Conservation (phyloP, 1,140 invertebrate species). For the Magallana gigas region DNA sequence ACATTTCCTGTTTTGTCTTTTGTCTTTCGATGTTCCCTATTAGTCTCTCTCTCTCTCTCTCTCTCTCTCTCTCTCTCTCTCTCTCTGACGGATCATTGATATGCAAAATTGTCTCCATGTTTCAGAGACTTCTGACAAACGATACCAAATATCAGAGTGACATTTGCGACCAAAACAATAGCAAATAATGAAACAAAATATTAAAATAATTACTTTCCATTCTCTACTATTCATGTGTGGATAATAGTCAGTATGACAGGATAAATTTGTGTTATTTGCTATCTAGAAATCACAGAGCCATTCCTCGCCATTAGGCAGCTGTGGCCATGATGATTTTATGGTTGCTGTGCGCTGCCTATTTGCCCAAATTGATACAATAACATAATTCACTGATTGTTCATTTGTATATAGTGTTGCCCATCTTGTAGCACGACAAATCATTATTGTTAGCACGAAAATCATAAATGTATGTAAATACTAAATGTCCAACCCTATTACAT, state of each 20-base stretch:
- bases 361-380: conserved; percentile 1
- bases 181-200: conserved; percentile 26
- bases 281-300: conserved; percentile 31
- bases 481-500: not conserved
- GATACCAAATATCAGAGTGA: conserved; percentile 9
- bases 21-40: not conserved
- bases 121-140: not conserved
- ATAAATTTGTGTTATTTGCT: conserved; percentile 32
- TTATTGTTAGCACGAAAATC: not conserved
- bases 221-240: conserved; percentile 21
- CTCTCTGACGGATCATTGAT: not conserved
- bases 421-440: conserved; percentile 29
- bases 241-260: not conserved
- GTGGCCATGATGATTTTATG: not conserved
- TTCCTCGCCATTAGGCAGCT: conserved; percentile 25
- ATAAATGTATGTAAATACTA: conserved; percentile 24
- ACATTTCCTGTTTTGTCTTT: conserved; percentile 2
- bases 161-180: conserved; percentile 31
- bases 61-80: conserved; percentile 14
- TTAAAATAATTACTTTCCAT: conserved; percentile 23
- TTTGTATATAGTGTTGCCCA: conserved; percentile 2
- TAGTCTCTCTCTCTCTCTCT: not conserved
- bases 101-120: not conserved
- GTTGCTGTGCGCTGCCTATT: conserved; percentile 26
- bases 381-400: conserved; percentile 28